Conservation (phyloP, 2,113 vertebrate genomes). For the Mustelus asterias region DNA sequence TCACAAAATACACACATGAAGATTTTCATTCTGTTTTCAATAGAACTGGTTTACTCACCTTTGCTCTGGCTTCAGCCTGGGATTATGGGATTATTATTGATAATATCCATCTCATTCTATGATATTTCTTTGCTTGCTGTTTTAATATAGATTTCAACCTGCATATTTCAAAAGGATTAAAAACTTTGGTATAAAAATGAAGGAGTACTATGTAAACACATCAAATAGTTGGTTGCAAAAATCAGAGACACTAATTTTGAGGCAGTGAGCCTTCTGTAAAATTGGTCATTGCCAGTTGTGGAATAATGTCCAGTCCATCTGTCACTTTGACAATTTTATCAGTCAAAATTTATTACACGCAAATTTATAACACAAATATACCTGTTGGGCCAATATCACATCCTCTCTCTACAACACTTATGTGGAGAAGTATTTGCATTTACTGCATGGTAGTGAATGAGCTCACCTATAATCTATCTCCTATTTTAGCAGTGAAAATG, state of each 20-base stretch:
- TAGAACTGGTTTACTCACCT: not conserved
- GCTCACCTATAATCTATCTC: not conserved
- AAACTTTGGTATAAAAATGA: not conserved
- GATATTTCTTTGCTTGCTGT: not conserved
- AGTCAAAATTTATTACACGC: not conserved
- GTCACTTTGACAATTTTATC: not conserved
- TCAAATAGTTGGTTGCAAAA: not conserved
- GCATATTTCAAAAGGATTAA: not conserved
- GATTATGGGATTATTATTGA: not conserved
- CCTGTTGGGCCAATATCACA: not conserved
- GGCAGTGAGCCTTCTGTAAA: not conserved
- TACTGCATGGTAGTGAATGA: not conserved
- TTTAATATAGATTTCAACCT: not conserved
- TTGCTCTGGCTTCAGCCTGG: not conserved
- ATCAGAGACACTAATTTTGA: not conserved
- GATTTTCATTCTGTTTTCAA: not conserved
- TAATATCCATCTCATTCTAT: not conserved
- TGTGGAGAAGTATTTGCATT: not conserved
- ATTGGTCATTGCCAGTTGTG: not conserved
- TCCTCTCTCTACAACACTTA: not conserved
- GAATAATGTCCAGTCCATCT: not conserved
- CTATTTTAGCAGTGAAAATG: not conserved
- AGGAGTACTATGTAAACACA: not conserved
- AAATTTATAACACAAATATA: not conserved
- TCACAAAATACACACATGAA: not conserved